Conservation (phyloP, 2,888 invertebrate genomes). For the Melipona beecheii region DNA sequence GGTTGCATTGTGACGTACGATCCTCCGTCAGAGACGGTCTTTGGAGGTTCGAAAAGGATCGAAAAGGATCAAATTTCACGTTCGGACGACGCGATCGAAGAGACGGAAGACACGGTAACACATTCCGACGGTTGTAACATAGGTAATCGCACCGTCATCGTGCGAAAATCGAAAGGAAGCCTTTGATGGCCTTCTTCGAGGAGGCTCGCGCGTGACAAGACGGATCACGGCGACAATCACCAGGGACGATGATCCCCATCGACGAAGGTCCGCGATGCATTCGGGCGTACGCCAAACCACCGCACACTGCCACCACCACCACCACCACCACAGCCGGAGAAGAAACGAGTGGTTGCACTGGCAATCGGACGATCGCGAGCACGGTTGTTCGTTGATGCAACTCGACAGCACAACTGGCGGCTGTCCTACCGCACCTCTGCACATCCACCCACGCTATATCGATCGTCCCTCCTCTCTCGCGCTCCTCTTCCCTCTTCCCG, state of each 20-base stretch:
- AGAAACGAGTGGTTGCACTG: background rate
- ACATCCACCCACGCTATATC: conserved; percentile 83
- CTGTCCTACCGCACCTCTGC: conserved; percentile 78
- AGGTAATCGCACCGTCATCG: conserved; percentile 14
- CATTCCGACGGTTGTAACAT: background rate
- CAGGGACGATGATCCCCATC: conserved; percentile 9
- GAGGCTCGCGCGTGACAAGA: conserved; percentile 1
- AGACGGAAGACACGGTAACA: background rate
- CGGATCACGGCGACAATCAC: background rate
- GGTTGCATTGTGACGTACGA: background rate
- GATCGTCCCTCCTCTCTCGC: conserved; percentile 78
- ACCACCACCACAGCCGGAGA: conserved; percentile 5
- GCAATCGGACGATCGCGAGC: conserved; percentile 24
- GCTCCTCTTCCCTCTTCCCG: conserved; percentile 22
- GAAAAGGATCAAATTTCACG: too few relatives aligned
- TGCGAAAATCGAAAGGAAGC: background rate
- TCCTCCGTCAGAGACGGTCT: background rate
- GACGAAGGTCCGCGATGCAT: conserved; percentile 5
- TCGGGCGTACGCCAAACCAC: conserved; percentile 11
- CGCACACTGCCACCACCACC: conserved; percentile 23
- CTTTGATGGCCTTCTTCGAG: background rate
- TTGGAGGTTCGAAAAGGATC: background rate
- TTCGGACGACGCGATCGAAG: too few relatives aligned
- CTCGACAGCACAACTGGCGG: conserved; percentile 75
- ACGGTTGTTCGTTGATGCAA: conserved; percentile 69